phyloP scores from a whole-genome alignment of 2,797 vertebrate genomes.

The Diceros bicornis region DNA sequence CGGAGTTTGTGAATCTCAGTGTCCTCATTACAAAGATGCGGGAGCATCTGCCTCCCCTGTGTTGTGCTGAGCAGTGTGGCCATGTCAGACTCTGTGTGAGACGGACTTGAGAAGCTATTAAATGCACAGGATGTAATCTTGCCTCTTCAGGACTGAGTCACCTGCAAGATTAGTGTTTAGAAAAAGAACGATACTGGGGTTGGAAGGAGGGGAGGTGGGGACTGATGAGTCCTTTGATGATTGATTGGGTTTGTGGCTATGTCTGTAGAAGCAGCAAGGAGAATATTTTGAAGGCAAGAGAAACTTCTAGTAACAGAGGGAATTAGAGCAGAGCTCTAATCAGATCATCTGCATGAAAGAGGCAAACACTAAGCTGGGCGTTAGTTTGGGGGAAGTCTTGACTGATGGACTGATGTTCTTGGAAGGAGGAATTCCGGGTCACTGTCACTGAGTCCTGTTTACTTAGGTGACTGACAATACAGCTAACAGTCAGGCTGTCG shows the following conservation, averaged over 20 bases:
- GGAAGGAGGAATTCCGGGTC: neutral
- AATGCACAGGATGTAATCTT: neutral
- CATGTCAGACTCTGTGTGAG: neutral
- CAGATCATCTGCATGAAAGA: neutral
- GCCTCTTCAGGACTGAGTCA: neutral
- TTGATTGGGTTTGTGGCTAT: neutral
- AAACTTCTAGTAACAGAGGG: neutral
- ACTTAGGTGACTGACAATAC: neutral
- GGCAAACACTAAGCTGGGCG: neutral
- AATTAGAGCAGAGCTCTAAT: neutral
- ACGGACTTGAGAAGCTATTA: neutral
- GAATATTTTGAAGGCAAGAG: conserved; percentile 15
- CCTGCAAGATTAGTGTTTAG: neutral
- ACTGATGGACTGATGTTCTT: neutral
- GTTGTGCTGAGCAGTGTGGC: neutral
- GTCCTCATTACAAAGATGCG: neutral
- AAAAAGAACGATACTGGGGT: neutral
- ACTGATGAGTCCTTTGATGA: neutral
- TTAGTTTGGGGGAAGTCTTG: neutral
- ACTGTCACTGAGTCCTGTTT: neutral
- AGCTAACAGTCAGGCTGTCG: neutral
- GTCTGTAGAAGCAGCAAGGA: neutral
- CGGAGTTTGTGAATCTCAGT: neutral
- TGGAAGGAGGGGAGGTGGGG: neutral
- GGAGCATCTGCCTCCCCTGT: too few relatives aligned